phyloP scores from a whole-genome alignment of 2,888 invertebrate genomes.

The Resseliella maxima region DNA sequence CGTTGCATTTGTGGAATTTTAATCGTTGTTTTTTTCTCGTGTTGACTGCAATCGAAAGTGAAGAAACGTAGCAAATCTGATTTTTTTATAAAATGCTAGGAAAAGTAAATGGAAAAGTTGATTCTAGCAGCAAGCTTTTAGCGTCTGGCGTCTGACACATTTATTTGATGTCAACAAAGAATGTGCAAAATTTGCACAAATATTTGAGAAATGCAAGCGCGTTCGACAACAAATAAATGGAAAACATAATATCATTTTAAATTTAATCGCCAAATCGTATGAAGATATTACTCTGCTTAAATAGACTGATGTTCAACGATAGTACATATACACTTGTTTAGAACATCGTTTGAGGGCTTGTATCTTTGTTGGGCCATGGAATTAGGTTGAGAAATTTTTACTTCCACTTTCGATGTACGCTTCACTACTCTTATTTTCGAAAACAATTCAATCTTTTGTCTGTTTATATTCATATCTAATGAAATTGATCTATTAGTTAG shows the following conservation, averaged over 20 bases:
- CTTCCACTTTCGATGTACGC: slow-evolving; percentile 2
- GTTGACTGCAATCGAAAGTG: slow-evolving; percentile 24
- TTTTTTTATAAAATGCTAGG: neutral
- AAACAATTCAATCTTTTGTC: neutral
- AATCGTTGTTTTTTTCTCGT: neutral
- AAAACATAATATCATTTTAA: neutral
- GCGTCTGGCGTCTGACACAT: neutral
- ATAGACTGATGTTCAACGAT: too few relatives aligned
- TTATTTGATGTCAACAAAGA: slow-evolving; percentile 23
- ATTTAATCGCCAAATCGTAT: neutral
- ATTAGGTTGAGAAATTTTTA: neutral
- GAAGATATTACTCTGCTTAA: too few relatives aligned
- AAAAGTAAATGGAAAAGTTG: neutral
- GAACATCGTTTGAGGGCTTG: neutral
- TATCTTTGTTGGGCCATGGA: neutral
- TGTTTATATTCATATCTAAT: neutral
- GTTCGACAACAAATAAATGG: neutral
- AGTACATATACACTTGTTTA: neutral
- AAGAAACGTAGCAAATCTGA: slow-evolving; percentile 26
- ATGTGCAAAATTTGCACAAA: neutral
- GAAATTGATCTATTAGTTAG: neutral
- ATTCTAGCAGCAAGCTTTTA: neutral
- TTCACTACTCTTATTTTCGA: neutral
- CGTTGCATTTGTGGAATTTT: slow-evolving; percentile 53
- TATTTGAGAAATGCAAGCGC: neutral